Base-by-base conservation (phyloP, 2,113 vertebrate genomes). In the Macroglossus sobrinus region DNA sequence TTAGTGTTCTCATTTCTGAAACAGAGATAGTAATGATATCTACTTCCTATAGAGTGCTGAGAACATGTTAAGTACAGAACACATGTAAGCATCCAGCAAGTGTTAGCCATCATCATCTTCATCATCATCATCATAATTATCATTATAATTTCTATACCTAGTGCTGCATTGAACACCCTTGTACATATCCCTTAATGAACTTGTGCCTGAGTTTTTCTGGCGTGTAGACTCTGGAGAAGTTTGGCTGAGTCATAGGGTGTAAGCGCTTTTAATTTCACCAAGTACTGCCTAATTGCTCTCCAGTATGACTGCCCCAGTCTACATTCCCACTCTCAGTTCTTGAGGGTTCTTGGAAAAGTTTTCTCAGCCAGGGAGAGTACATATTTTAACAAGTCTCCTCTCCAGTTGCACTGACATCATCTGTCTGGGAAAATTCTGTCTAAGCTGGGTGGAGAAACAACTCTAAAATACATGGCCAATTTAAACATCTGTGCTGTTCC, bases 361-460 rank as follows among this genome's bases (percentile, higher is more conserved):
- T 93, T 86, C 38, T 92, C 38, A 93, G 76, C 35, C 86, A 96
- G 47, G 75, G 63, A 95, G 59, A 94, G 38, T 19, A 81, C 50
- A 94, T 72, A 76, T 69, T 97, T 91, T 84, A 95, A 92, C 45
- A 72, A 92, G 72, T 79, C 35, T 95, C 63, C 40, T 50, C 38
- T 97, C 81, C 50, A 40, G 72, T 16, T 92, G 43, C 81, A 85
- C 71, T 96, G 96, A 96, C 87, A 78, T 91, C 93, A 97, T 97
- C 89, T 91, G 75, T 96, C 92, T 97, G 84, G 22, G 76, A 90
- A 50, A 35, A 53, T 94, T 84, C 72, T 87, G 61, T 76, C 80
- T 81, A 96, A 87, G 40, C 9, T 87, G 84, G 43, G 55, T 84
- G 71, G 84, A 92, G 92, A 95, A 93, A 93, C 38, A 72, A 19